Conservation (phyloP, 2,113 vertebrate species). For the Rhineura floridana region DNA sequence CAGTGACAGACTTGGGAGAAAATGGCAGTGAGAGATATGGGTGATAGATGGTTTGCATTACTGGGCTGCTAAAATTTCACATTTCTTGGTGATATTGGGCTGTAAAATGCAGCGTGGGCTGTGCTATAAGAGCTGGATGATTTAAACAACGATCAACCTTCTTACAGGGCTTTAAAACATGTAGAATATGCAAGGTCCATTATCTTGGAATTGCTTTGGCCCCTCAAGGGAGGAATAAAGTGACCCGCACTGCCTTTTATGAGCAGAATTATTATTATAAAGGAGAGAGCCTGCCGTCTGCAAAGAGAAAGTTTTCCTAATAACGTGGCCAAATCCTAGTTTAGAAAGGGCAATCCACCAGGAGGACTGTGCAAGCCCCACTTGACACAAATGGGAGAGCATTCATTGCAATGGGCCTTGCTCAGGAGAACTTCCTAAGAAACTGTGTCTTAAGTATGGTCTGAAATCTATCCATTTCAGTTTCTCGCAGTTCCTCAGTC, state of each 20-base stretch:
- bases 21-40: constrained; percentile 31
- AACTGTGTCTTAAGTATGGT: neutral
- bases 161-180: constrained; percentile 42
- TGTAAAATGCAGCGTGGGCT: constrained; percentile 16
- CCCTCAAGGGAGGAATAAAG: constrained; percentile 53
- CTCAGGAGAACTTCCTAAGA: neutral
- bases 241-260: constrained; percentile 39
- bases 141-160: constrained; percentile 57
- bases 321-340: constrained; percentile 26
- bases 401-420: neutral
- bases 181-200: constrained; percentile 58
- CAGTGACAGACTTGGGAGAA: neutral
- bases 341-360: neutral
- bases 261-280: constrained; percentile 39
- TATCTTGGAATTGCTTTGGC: constrained; percentile 52
- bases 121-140: constrained; percentile 4
- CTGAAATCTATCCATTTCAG: no score
- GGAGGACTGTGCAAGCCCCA: neutral
- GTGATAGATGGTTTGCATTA: constrained; percentile 50
- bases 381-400: neutral
- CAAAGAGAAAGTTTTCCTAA: constrained; percentile 43
- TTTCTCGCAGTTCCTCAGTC: no score
- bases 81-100: constrained; percentile 49
- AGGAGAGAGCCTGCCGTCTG: constrained; percentile 40
- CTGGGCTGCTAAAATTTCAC: constrained; percentile 42